Evolutionary conservation across 2,888 invertebrate genomes (phyloP), one percentile per base, ranked within the genome.

Genomic region (Acanthosepion lycidas): DNA sequence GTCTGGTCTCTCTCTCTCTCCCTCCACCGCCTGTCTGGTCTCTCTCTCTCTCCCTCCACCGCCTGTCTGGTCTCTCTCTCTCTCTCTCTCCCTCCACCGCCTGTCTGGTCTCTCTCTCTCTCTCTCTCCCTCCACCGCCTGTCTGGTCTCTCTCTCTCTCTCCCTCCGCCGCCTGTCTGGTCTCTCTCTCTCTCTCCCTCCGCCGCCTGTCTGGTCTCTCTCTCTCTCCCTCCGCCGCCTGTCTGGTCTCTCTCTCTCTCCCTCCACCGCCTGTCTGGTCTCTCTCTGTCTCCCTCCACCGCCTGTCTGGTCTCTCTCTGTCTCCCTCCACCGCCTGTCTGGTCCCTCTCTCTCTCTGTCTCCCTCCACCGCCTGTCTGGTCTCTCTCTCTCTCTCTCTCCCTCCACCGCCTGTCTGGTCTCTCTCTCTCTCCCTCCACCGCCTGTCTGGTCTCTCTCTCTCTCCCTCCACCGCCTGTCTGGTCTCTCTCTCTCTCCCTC

Each of bases 401-500:
- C 51, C 6, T 51, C 4, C 51, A 3, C 51, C 42, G 0, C 3
- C 42, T 3, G 42, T 42, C 42, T 42, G 1, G 42, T 51, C 15
- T 94, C 91, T 78, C 91, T 92, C 92, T 92, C 64, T 55, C 94
- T 92, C 42, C 28, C 53, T 91, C 23, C 6, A 0, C n/a, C 64
- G 0, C 64, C n/a, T n/a, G 5, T 94, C 64, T 94, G 1, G 23
- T 94, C 94, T 94, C 28, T 33, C 42, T 51, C 51, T 51, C 51
- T 51, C 15, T 94, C n/a, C n/a, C n/a, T n/a, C n/a, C n/a, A n/a
- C n/a, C n/a, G n/a, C n/a, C n/a, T n/a, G n/a, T n/a, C n/a, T n/a
- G n/a, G n/a, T 33, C 51, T 51, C 94, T 48, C n/a, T 20, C 93
- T 91, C 92, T 18, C 91, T 78, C 94, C 26, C 92, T 78, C 94